Base-by-base conservation (phyloP, 2,888 invertebrate genomes). In the Apomyelois bistriatella region DNA sequence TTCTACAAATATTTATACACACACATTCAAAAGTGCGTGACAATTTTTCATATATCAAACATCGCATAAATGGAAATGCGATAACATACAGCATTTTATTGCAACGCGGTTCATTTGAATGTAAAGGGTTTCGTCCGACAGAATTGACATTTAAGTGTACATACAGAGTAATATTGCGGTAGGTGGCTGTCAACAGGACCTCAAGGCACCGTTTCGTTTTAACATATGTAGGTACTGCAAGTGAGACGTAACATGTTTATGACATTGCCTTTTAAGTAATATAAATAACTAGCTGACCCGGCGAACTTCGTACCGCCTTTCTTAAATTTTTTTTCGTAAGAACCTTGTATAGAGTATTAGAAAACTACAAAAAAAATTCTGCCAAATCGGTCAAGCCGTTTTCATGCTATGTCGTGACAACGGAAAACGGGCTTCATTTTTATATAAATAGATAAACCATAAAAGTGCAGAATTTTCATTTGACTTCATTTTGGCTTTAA, bases 151-250 rank as follows among this genome's bases (percentile, higher is more conserved):
- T 46, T 16, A 46, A 15, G 32, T 40, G 40, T 46, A 46, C 15
- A 15, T 35, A 32, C 32, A 9, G 30, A 46, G 10, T 32, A 15
- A 46, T 46, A 32, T 46, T 32, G 46, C 46, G 46, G 46, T 46
- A 46, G 46, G 46, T 46, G 16, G 41, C 41, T 51, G 42, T 51
- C 51, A 42, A 51, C 42, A 35, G 22, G 51, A 16, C 51, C 35
- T 30, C 32, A 28, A 32, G 51, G 42, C 42, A 51, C 8, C 37
- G 12, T 37, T 48, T 37, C 36, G 9, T 37, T 16, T 37, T 48
- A 37, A 28, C 48, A 15, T 37, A 38, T 46, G 32, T 28, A 9
- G n/a, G 9, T 17, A 41, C 17, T 17, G 8, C 9, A 16, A 46
- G 46, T 35, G 10, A 46, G 46, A 46, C 32, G 32, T 32, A 15